Evolutionary conservation across 2,888 invertebrate species (phyloP).

Genomic region (Leistus spinibarbis): DNA sequence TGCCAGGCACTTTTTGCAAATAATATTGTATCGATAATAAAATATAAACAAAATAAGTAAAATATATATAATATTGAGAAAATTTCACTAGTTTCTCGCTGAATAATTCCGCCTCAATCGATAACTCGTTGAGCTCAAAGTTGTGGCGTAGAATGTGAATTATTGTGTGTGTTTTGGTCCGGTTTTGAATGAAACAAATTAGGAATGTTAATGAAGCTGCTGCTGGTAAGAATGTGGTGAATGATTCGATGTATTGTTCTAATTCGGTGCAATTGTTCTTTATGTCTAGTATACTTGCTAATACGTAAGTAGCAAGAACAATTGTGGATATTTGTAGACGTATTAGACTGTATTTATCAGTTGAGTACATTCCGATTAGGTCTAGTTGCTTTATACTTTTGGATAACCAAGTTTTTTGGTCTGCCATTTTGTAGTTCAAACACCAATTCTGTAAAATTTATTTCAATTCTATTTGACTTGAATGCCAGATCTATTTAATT

Average conservation of each 20-base stretch:
- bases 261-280: slow-evolving; percentile 11
- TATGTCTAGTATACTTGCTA: slow-evolving; percentile 1
- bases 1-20: neutral
- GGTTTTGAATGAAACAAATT: slow-evolving; percentile 8
- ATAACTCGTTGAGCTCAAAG: slow-evolving; percentile 6
- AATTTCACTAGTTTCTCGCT: slow-evolving; percentile 16
- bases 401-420: slow-evolving; percentile 11
- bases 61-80: slow-evolving; percentile 20
- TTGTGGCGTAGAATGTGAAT: slow-evolving; percentile 14
- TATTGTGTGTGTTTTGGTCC: neutral
- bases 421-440: slow-evolving; percentile 16
- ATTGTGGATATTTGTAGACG: slow-evolving; percentile 10
- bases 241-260: slow-evolving; percentile 26
- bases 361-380: slow-evolving; percentile 23
- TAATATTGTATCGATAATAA: slow-evolving; percentile 8
- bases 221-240: slow-evolving; percentile 14
- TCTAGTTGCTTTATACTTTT: slow-evolving; percentile 19
- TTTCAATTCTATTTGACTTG: too few species aligned
- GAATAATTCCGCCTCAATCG: slow-evolving; percentile 21
- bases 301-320: neutral
- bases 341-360: neutral
- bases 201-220: neutral
- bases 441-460: neutral
- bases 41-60: slow-evolving; percentile 3
- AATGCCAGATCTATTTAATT: too few species aligned